These are phyloP conservation scores for Metridium senile DNA, from an alignment of 92 coral and sea anemone species.

Conservation along the genomic window DNA sequence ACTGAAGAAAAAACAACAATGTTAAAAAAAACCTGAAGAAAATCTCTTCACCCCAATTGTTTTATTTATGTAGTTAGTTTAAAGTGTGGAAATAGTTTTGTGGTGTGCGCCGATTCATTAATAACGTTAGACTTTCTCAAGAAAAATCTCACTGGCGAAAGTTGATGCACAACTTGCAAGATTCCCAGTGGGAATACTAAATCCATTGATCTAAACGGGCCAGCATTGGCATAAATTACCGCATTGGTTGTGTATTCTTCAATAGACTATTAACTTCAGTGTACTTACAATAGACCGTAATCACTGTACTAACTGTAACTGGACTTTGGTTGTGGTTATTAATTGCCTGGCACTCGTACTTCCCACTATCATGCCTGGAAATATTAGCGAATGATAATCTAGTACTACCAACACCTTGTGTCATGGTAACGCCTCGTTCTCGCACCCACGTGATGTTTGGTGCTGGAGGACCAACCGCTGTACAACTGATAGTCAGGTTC, in stretches of 20 bases:
- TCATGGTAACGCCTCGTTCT: neutral
- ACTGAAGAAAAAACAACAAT: neutral
- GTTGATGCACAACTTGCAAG: too few relatives aligned
- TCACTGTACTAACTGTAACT: conserved; percentile 6
- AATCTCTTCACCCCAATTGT: neutral
- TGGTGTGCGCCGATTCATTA: too few relatives aligned
- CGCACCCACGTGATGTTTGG: conserved; percentile 43
- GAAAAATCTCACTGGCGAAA: neutral
- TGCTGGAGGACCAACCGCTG: conserved; percentile 28
- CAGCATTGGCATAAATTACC: too few relatives aligned
- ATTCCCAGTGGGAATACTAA: neutral
- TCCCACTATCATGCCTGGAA: conserved; percentile 24
- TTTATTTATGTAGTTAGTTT: too few relatives aligned
- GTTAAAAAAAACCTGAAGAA: neutral
- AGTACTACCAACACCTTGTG: conserved; percentile 12
- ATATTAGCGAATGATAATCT: conserved; percentile 4
- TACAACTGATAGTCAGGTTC: neutral
- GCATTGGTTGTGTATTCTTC: neutral
- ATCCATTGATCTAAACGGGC: neutral
- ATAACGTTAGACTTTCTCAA: too few relatives aligned
- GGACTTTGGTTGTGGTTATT: conserved; percentile 27
- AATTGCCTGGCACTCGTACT: conserved; percentile 38
- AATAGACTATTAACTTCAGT: too few relatives aligned
- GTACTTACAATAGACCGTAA: conserved; percentile 37
- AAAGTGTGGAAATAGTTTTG: too few relatives aligned